These are phyloP conservation scores for Syngnathus rostellatus DNA, from an alignment of 2,797 vertebrate genomes.

Conservation along the genomic window DNA sequence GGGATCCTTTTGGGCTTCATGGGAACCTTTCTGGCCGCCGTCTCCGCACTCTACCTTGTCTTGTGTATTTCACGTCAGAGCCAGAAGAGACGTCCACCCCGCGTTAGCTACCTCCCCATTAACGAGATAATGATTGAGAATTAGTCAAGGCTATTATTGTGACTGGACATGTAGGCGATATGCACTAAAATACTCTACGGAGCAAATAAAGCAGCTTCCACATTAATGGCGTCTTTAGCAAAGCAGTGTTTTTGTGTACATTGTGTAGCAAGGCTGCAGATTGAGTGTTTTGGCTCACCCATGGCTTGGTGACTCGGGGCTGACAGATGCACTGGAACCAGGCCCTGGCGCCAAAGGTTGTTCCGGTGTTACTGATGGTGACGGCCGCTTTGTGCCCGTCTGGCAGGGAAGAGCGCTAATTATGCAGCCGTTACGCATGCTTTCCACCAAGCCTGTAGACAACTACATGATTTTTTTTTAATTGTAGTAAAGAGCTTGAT, in stretches of 20 bases:
- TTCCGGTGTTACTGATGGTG: conserved; percentile 59
- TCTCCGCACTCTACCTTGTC: conserved; percentile 29
- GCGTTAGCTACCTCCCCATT: background rate
- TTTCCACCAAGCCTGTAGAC: conserved; percentile 49
- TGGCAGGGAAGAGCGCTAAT: conserved; percentile 66
- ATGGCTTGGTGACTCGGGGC: conserved; percentile 16
- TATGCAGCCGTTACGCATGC: conserved; percentile 57
- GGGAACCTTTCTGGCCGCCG: conserved; percentile 36
- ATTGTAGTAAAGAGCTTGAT: background rate
- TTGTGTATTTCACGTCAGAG: conserved; percentile 18
- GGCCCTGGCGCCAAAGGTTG: conserved; percentile 57
- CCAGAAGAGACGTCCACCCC: background rate
- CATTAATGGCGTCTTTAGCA: conserved; percentile 41
- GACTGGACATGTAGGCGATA: background rate
- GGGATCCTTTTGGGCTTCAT: conserved; percentile 70
- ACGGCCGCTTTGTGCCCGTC: conserved; percentile 60
- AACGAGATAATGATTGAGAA: background rate
- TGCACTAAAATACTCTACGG: background rate
- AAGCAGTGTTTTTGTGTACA: conserved; percentile 14
- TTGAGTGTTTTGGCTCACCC: background rate
- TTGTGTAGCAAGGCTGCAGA: background rate
- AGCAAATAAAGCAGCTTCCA: conserved; percentile 7
- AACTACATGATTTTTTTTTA: background rate
- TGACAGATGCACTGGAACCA: conserved; percentile 62
- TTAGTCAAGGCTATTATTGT: background rate